Evolutionary conservation across 1,140 invertebrate genomes (phyloP).

Genomic region (Drosophila micromelanica): DNA sequence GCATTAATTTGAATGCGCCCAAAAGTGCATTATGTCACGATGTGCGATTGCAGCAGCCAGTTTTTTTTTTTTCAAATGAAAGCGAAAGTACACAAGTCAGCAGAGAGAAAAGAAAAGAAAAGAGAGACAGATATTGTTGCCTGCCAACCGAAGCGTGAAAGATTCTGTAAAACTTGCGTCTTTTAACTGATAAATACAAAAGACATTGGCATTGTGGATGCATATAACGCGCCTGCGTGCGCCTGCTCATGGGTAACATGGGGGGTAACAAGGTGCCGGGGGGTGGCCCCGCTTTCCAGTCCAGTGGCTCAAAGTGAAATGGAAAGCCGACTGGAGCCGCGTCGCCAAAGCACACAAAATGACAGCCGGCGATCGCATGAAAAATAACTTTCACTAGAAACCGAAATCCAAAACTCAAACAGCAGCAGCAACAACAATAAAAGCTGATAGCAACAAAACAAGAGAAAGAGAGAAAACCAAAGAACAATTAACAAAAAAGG

Average conservation of each 20-base stretch:
- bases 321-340: constrained; percentile 42
- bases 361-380: constrained; percentile 51
- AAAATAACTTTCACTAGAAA: constrained; percentile 78
- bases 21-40: constrained; percentile 73
- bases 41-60: constrained; percentile 36
- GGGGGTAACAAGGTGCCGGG: neutral
- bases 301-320: constrained; percentile 71
- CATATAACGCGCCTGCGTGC: constrained; percentile 55
- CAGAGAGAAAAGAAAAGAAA: constrained; percentile 3
- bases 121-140: constrained; percentile 5
- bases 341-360: constrained; percentile 41
- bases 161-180: constrained; percentile 58
- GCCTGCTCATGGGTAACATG: neutral
- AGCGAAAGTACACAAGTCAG: constrained; percentile 73
- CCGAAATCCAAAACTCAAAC: constrained; percentile 44
- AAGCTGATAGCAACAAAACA: constrained; percentile 50
- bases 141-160: constrained; percentile 56
- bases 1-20: constrained; percentile 66
- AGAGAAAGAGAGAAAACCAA: neutral
- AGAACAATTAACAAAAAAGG: neutral
- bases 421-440: constrained; percentile 10
- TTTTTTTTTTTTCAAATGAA: constrained; percentile 54
- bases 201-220: constrained; percentile 44
- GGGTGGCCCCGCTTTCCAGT: constrained; percentile 41
- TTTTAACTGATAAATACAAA: constrained; percentile 29